Conservation (phyloP, 2,888 invertebrate genomes). For the Metalampra italica region DNA sequence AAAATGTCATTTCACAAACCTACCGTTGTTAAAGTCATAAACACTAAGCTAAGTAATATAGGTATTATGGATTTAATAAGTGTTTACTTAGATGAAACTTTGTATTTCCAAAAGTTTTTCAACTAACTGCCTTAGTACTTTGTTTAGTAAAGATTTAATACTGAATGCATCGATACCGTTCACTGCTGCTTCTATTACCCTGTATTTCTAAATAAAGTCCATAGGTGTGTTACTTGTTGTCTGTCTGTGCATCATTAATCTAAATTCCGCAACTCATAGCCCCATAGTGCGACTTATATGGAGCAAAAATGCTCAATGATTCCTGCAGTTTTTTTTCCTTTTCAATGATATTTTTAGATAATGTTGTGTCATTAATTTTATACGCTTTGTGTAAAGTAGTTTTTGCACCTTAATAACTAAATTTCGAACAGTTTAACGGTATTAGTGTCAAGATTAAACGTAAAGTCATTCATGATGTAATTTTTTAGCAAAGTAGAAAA, state of each 20-base stretch:
- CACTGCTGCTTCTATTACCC: no score
- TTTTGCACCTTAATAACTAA: constrained; percentile 6
- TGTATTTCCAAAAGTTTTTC: no score
- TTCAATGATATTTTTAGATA: constrained; percentile 9
- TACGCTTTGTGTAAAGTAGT: constrained; percentile 12
- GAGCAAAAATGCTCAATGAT: constrained; percentile 33
- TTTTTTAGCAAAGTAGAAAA: neutral
- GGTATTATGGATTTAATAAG: no score
- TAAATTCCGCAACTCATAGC: constrained; percentile 38
- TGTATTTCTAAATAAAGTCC: no score
- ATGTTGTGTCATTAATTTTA: constrained; percentile 37
- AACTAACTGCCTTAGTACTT: no score
- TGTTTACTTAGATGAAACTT: no score
- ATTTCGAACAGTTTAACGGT: neutral
- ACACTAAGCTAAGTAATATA: no score
- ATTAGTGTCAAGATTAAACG: constrained; percentile 14
- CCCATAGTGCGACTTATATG: constrained; percentile 39
- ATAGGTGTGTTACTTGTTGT: neutral
- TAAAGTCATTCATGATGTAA: neutral
- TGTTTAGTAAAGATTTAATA: no score
- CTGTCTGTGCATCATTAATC: constrained; percentile 48
- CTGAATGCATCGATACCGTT: no score
- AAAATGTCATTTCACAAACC: no score
- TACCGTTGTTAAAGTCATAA: no score
- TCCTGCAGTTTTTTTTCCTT: constrained; percentile 8